A percentile compares a stretch with the other conserved stretches of the same genome.
These are phyloP conservation scores for Hypsopygia costalis DNA, from an alignment of 2,888 invertebrate genomes.

Conservation along the genomic window DNA sequence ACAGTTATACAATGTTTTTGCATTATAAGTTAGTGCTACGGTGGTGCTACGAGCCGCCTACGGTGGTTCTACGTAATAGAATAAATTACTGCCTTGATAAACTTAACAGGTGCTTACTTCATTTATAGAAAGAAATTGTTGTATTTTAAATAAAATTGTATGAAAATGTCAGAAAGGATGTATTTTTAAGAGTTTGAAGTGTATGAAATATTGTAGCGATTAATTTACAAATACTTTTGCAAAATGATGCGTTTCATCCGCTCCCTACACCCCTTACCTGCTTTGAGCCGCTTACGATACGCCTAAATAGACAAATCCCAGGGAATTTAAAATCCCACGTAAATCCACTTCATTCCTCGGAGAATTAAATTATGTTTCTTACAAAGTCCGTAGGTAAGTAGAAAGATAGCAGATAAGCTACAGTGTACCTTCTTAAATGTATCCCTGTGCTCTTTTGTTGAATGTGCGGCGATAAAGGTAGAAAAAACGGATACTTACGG, in stretches of 20 bases:
- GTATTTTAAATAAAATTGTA: no score
- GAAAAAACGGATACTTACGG: slow-evolving; percentile 11
- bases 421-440: slow-evolving; percentile 33
- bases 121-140: no score
- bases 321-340: slow-evolving; percentile 39
- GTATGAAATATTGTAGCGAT: no score
- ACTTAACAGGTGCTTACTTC: no score
- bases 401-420: slow-evolving; percentile 34
- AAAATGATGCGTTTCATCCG: slow-evolving; percentile 12
- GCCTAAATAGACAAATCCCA: slow-evolving; percentile 46
- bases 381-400: slow-evolving; percentile 33
- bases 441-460: slow-evolving; percentile 12
- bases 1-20: background rate
- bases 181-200: no score
- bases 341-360: slow-evolving; percentile 38
- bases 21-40: slow-evolving; percentile 19
- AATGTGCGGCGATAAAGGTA: slow-evolving; percentile 8
- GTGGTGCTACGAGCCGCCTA: slow-evolving; percentile 33
- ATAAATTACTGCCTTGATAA: slow-evolving; percentile 9
- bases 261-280: slow-evolving; percentile 13
- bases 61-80: slow-evolving; percentile 21
- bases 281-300: slow-evolving; percentile 34
- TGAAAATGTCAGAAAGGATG: no score
- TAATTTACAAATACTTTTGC: background rate
- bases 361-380: slow-evolving; percentile 41